Percentiles rank a stretch among this genome's conserved stretches.
These are phyloP conservation scores for Xerus inauris DNA, from an alignment of 2,113 vertebrate species.

Conservation along the genomic window DNA sequence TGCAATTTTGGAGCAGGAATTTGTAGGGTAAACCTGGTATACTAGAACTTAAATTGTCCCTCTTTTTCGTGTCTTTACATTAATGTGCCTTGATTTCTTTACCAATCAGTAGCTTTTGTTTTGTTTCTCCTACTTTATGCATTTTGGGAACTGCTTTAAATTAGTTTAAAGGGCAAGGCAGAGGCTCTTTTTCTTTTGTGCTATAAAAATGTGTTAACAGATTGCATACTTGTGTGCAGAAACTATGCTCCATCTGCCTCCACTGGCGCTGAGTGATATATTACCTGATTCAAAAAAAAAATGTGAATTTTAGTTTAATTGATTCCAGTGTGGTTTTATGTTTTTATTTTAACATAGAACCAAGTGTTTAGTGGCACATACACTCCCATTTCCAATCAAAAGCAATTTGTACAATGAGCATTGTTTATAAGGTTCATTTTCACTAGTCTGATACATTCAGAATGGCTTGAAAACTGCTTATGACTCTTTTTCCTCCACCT, in stretches of 20 bases:
- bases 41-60: neutral
- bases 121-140: neutral
- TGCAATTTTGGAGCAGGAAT: neutral
- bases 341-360: slow-evolving; percentile 1
- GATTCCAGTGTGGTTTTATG: slow-evolving; percentile 17
- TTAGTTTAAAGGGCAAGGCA: neutral
- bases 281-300: slow-evolving; percentile 24
- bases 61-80: neutral
- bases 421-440: neutral
- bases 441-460: neutral
- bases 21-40: neutral
- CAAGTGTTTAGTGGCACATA: neutral
- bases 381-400: neutral
- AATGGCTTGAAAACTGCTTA: neutral
- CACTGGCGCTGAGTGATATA: neutral
- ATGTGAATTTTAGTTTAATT: slow-evolving; percentile 33
- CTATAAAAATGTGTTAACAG: slow-evolving; percentile 38
- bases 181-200: neutral
- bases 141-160: slow-evolving; percentile 26
- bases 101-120: neutral
- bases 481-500: neutral
- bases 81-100: neutral
- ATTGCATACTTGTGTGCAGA: slow-evolving; percentile 26
- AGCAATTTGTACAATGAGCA: neutral
- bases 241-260: slow-evolving; percentile 5